Conservation (phyloP, 2,888 invertebrate species). For the Orchesella flavescens region DNA sequence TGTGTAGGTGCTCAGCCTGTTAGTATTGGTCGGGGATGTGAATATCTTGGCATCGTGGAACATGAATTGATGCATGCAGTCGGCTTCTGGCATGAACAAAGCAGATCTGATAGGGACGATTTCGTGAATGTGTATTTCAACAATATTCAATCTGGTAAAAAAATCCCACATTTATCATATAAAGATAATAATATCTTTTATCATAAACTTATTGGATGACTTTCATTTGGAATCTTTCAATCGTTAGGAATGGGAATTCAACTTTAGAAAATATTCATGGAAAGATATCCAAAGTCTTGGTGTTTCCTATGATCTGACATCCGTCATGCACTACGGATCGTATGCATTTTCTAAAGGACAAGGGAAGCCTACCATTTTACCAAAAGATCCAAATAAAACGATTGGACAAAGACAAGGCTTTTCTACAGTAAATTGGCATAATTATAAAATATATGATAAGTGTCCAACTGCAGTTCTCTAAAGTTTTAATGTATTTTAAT, state of each 20-base stretch:
- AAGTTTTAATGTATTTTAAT: conserved; percentile 7
- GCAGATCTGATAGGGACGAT: conserved; percentile 75
- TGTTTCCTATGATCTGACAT: conserved; percentile 73
- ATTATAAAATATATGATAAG: neutral
- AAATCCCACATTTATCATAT: neutral
- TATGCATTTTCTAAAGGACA: conserved; percentile 74
- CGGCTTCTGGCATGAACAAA: conserved; percentile 77
- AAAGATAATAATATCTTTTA: too few relatives aligned
- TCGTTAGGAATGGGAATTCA: conserved; percentile 73
- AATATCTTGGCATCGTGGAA: conserved; percentile 73
- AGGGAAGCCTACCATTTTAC: conserved; percentile 73
- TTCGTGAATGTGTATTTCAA: conserved; percentile 74
- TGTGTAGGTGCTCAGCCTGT: conserved; percentile 75
- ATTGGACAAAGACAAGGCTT: conserved; percentile 74
- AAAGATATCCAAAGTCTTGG: conserved; percentile 73
- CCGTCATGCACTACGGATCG: conserved; percentile 75
- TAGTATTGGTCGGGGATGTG: conserved; percentile 75
- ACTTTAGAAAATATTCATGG: conserved; percentile 73
- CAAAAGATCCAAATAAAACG: conserved; percentile 71
- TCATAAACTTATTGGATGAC: too few relatives aligned
- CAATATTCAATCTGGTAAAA: conserved; percentile 72
- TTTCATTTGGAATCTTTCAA: too few relatives aligned
- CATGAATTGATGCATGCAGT: conserved; percentile 76
- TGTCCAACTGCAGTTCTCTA: conserved; percentile 11
- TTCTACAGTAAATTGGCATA: conserved; percentile 73